Evolutionary conservation across 2,113 vertebrate genomes (phyloP), one percentile per base, ranked within the genome.

Genomic region (Lathamus discolor): DNA sequence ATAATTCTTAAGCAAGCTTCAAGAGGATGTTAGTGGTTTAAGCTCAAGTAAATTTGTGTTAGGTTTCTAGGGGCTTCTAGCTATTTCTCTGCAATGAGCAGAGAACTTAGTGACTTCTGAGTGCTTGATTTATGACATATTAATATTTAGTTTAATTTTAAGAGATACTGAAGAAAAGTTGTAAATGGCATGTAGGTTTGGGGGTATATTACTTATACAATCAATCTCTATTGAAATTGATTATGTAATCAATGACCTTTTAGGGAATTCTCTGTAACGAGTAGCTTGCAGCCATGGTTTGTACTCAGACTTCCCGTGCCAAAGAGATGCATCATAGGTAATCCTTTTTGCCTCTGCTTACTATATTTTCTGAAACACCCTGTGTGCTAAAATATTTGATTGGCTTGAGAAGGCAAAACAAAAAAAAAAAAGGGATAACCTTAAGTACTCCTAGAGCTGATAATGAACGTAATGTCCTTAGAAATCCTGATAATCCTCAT

Each of bases 81-180:
- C 14, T 54, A 54, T 62, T 91, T 90, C 44, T 83, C n/a, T 83
- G 14, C 51, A 62, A 55, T 33, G 33, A 74, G 5, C 12, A 54
- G 49, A 83, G 44, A 94, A 39, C 5, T 33, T 74, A 74, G 33
- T 94, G 85, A 90, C 29, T 70, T 90, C 55, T 51, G 51, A 67
- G 61, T 70, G 80, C 73, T 93, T 92, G 72, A 94, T 88, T 94
- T 93, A 93, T 86, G 64, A 61, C 27, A 23, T 54, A 93, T 86
- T 90, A 92, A 78, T 93, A 93, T 88, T 81, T 90, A 9, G 31
- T 62, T 89, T 83, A 85, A 90, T 90, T 90, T 93, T 90, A 86
- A 90, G 55, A 83, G 17, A 48, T 94, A 64, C 64, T 61, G 46
- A 88, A 54, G 78, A 80, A 77, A 92, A 95, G 37, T 44, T 78